Conservation (phyloP, 2,888 invertebrate species). For the Tipula helvola region DNA sequence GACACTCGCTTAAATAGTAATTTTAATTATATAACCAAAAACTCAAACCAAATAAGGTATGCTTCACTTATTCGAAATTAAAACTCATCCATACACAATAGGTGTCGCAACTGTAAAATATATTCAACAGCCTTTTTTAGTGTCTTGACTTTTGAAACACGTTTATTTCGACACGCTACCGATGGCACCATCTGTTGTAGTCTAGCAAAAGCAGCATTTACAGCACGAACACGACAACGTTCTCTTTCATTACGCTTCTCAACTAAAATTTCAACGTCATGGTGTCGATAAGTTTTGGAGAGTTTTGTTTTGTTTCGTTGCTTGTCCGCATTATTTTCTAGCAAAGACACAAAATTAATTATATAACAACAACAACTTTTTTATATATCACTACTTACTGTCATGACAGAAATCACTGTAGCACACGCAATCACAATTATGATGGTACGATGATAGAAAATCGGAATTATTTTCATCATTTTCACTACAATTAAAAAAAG, state of each 20-base stretch:
- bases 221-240: conserved; percentile 37
- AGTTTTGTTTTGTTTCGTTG: neutral
- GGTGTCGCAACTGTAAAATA: conserved; percentile 40
- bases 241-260: conserved; percentile 9
- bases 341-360: neutral
- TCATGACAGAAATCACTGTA: neutral
- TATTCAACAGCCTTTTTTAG: conserved; percentile 49
- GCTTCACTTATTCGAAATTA: neutral
- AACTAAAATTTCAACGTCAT: neutral
- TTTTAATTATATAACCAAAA: neutral
- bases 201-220: conserved; percentile 46
- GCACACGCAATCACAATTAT: neutral
- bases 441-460: neutral
- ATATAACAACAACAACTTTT: neutral
- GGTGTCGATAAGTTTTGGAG: neutral
- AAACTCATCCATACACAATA: neutral
- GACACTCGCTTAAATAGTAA: neutral
- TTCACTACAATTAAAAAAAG: neutral
- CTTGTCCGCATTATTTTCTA: neutral
- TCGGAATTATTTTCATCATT: neutral
- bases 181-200: conserved; percentile 45
- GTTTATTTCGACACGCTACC: conserved; percentile 40
- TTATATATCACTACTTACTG: neutral
- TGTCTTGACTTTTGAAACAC: conserved; percentile 52
- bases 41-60: neutral